These are phyloP conservation scores for Bombus waltoni DNA, from an alignment of 1,140 invertebrate genomes.

Conservation along the genomic window DNA sequence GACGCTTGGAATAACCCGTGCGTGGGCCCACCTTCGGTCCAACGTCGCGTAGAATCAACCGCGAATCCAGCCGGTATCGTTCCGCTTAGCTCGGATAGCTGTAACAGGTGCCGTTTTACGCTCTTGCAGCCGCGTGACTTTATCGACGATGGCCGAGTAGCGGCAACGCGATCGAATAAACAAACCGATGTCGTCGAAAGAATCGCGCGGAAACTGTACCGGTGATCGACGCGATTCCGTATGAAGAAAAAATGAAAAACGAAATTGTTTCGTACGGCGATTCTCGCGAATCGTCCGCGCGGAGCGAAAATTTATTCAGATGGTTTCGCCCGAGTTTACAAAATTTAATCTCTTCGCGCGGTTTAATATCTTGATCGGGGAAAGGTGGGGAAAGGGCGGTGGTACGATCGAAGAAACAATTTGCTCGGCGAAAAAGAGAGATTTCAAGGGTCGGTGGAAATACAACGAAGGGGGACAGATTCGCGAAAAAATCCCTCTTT, in stretches of 20 bases:
- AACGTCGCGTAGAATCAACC: background rate
- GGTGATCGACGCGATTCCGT: too few relatives aligned
- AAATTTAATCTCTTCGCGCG: background rate
- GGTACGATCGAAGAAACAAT: slow-evolving; percentile 34
- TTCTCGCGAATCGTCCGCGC: too few relatives aligned
- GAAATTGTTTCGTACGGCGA: too few relatives aligned
- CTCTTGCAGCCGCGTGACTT: background rate
- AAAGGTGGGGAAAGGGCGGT: too few relatives aligned
- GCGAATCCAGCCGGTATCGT: background rate
- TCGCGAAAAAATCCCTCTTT: slow-evolving; percentile 8
- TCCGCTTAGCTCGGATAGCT: background rate
- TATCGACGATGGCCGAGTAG: background rate
- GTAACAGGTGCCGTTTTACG: background rate
- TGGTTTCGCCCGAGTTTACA: too few relatives aligned
- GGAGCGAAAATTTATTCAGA: too few relatives aligned
- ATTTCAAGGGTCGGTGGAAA: slow-evolving; percentile 33
- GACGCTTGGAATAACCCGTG: background rate
- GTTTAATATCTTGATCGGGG: background rate
- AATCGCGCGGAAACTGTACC: background rate
- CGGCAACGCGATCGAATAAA: background rate
- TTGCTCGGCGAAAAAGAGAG: slow-evolving; percentile 12
- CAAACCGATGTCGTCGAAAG: background rate
- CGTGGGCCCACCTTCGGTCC: background rate
- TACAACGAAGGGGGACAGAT: background rate
- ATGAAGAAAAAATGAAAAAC: too few relatives aligned